A percentile compares a stretch with the other conserved stretches of the same genome.
These are phyloP conservation scores for Scaptomyza montana DNA, from an alignment of 1,140 invertebrate genomes.

Conservation along the genomic window DNA sequence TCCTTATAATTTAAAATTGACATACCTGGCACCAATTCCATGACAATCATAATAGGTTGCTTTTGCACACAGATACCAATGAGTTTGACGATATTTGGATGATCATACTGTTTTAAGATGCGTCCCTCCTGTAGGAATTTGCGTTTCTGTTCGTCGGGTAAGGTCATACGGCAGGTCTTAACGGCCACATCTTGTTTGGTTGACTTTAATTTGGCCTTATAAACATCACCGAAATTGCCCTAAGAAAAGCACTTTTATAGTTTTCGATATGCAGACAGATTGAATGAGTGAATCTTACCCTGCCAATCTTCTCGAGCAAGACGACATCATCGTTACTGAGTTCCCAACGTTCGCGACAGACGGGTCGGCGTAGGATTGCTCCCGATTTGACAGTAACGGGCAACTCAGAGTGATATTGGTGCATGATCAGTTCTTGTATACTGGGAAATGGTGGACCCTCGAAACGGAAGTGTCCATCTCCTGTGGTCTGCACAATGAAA, in stretches of 20 bases:
- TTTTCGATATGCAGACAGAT: not conserved
- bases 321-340: slow-evolving; percentile 98
- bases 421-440: slow-evolving; percentile 94
- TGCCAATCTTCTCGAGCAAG: slow-evolving; percentile 96
- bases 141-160: slow-evolving; percentile 97
- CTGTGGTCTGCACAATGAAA: slow-evolving; percentile 98
- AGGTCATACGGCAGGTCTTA: slow-evolving; percentile 96
- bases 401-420: slow-evolving; percentile 92
- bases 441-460: slow-evolving; percentile 96
- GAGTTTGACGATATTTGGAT: slow-evolving; percentile 97
- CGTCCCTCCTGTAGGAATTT: slow-evolving; percentile 98
- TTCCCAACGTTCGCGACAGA: slow-evolving; percentile 97
- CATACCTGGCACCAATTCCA: slow-evolving; percentile 88
- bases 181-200: slow-evolving; percentile 95
- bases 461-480: slow-evolving; percentile 96
- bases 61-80: slow-evolving; percentile 99
- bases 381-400: slow-evolving; percentile 96
- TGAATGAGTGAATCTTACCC: slow-evolving; percentile 86
- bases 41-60: slow-evolving; percentile 99
- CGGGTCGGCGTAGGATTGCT: slow-evolving; percentile 93
- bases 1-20: not conserved
- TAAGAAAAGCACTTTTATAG: slow-evolving; percentile 77
- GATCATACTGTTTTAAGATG: slow-evolving; percentile 98
- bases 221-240: slow-evolving; percentile 99
- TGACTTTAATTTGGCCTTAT: slow-evolving; percentile 93